Evolutionary conservation across 92 coral and sea anemone genomes (phyloP).

Genomic region (Desmophyllum pertusum): DNA sequence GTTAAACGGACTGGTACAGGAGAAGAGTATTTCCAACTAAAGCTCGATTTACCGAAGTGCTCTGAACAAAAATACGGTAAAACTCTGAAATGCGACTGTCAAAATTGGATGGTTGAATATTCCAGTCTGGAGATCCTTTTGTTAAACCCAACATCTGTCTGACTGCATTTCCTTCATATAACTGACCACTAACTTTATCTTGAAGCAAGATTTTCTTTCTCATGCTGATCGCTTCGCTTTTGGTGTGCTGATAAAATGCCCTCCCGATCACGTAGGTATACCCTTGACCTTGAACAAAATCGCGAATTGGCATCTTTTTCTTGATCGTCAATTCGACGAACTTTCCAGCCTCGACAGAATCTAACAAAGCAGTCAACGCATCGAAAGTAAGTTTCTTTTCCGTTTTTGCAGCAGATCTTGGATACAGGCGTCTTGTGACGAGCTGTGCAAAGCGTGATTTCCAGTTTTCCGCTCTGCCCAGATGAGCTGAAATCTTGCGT

Average conservation of each 20-base stretch:
- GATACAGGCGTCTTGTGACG: constrained; percentile 57
- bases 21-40: constrained; percentile 53
- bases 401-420: constrained; percentile 45
- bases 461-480: constrained; percentile 76
- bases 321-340: constrained; percentile 42
- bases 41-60: constrained; percentile 74
- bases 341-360: constrained; percentile 40
- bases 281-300: constrained; percentile 60
- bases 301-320: constrained; percentile 56
- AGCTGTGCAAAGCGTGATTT: constrained; percentile 64
- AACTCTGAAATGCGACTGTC: constrained; percentile 48
- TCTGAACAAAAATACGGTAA: constrained; percentile 69
- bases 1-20: neutral
- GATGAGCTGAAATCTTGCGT: constrained; percentile 59
- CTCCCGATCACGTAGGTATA: constrained; percentile 48
- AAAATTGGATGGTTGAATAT: constrained; percentile 70
- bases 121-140: constrained; percentile 72
- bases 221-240: constrained; percentile 73
- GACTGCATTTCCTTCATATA: constrained; percentile 64
- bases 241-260: constrained; percentile 77
- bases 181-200: constrained; percentile 46
- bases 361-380: constrained; percentile 38
- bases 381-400: constrained; percentile 45
- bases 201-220: constrained; percentile 69
- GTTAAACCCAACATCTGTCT: constrained; percentile 64